A percentile compares a stretch with the other conserved stretches of the same genome.
These are phyloP conservation scores for Drosophila fulvimacula DNA, from an alignment of 2,888 invertebrate species.

Conservation along the genomic window DNA sequence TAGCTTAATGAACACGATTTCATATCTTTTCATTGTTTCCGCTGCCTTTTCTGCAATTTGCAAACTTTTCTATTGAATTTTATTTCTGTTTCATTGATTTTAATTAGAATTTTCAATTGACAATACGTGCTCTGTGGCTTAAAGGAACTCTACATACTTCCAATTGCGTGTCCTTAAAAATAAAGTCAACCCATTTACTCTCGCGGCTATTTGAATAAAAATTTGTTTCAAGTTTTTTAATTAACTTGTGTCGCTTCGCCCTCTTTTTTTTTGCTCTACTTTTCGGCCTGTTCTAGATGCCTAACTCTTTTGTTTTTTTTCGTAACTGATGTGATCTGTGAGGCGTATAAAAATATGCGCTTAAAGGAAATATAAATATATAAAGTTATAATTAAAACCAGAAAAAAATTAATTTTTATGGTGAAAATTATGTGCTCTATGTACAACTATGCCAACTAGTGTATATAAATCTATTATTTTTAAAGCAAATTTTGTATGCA, in stretches of 20 bases:
- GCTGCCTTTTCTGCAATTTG: not conserved
- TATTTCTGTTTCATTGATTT: constrained; percentile 22
- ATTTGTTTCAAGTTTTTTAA: constrained; percentile 67
- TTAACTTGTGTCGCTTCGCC: constrained; percentile 62
- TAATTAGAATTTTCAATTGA: constrained; percentile 27
- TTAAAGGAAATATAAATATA: constrained; percentile 6
- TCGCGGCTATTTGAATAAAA: constrained; percentile 40
- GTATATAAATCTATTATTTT: no score
- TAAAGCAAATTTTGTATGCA: no score
- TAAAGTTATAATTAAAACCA: constrained; percentile 1
- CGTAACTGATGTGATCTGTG: constrained; percentile 66
- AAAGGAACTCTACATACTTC: not conserved
- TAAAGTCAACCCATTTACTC: constrained; percentile 41
- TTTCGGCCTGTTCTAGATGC: not conserved
- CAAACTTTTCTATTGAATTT: constrained; percentile 11
- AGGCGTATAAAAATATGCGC: constrained; percentile 27
- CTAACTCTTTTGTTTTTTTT: constrained; percentile 29
- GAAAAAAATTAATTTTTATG: not conserved
- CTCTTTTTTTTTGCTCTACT: not conserved
- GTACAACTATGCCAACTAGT: no score
- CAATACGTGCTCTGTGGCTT: constrained; percentile 18
- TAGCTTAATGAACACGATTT: not conserved
- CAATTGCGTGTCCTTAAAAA: not conserved
- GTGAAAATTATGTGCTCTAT: not conserved
- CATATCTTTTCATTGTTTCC: not conserved